Percentiles rank a stretch among this genome's conserved stretches.
Conservation (phyloP, 2,888 invertebrate genomes). For the Drosophila mimica region DNA sequence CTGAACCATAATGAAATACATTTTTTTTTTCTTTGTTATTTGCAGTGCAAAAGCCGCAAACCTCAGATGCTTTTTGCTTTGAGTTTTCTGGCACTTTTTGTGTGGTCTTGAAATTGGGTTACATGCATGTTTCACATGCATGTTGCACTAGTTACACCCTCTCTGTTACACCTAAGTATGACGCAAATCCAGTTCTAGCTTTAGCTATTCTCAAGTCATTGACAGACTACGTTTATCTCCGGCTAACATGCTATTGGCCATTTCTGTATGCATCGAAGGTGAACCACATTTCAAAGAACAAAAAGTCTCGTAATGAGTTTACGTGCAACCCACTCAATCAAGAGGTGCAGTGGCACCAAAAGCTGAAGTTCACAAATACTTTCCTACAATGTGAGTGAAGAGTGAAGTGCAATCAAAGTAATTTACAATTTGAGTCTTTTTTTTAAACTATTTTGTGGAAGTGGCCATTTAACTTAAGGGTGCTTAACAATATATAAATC, state of each 20-base stretch:
- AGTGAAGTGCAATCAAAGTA: slow-evolving; percentile 2
- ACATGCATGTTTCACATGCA: slow-evolving; percentile 30
- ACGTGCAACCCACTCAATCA: slow-evolving; percentile 30
- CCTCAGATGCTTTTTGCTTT: slow-evolving; percentile 46
- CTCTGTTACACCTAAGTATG: slow-evolving; percentile 2
- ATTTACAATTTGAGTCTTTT: neutral
- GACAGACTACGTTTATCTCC: slow-evolving; percentile 50
- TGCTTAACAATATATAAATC: neutral
- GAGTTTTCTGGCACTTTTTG: slow-evolving; percentile 40
- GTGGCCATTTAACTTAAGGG: neutral
- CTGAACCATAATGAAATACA: slow-evolving; percentile 72
- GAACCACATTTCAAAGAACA: slow-evolving; percentile 54
- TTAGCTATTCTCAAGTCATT: slow-evolving; percentile 29
- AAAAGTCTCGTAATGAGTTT: slow-evolving; percentile 34
- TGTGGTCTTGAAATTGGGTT: slow-evolving; percentile 64
- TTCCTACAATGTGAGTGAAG: neutral
- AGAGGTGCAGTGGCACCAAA: slow-evolving; percentile 4
- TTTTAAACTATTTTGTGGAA: neutral
- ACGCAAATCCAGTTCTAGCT: slow-evolving; percentile 27
- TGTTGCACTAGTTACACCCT: slow-evolving; percentile 16
- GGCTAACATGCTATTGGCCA: slow-evolving; percentile 57
- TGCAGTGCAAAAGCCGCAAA: slow-evolving; percentile 51
- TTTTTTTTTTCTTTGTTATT: slow-evolving; percentile 48
- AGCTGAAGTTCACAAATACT: neutral
- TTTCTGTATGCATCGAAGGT: slow-evolving; percentile 60